Evolutionary conservation across 2,888 invertebrate species (phyloP), one percentile per base, ranked within the genome.

Genomic region (Drosophila infuscata): DNA sequence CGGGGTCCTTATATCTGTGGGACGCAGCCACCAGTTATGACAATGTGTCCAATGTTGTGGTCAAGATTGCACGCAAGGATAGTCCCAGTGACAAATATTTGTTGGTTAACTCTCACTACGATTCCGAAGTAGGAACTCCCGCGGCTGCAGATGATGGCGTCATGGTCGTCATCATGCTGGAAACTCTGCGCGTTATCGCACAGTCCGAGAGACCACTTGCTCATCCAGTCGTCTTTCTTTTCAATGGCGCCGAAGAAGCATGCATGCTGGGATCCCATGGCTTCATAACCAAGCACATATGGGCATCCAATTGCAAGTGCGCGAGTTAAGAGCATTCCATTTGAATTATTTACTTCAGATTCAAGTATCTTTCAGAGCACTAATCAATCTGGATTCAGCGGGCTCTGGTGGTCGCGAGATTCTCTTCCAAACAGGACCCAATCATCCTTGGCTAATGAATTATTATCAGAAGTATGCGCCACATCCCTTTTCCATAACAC

Each of bases 101-200:
- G 53, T 94, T 99, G 51, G 93, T 99, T 58, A 99, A 99, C 94
- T 97, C 98, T 75, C 99, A 99, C 92, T 98, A 97, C 93, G 99
- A 99, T 92, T 96, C 97, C 53, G 97, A 98, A 74, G 95, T 97
- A 30, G 96, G 95, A 81, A 97, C 98, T 83, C 95, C 97, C 89
- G 92, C 80, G 0, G 95, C 95, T 9, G 95, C 94, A 35, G 96
- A 96, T 90, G 95, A 95, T 92, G 95, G 94, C 35, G 94, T 95
- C 7, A 95, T 95, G 89, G 95, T 95, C 86, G 94, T 94, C 17
- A 93, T 94, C 6, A 95, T 96, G 95, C 85, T 96, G 77, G 96
- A 96, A 87, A 92, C 95, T 0, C 84, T 96, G 12, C 87, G 92
- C 5, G 91, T 92, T 0, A 88, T 92, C 25, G 92, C 94, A 1